A percentile compares a stretch with the other conserved stretches of the same genome.
Conservation (phyloP, 2,113 vertebrate genomes). For the Myotis yumanensis region DNA sequence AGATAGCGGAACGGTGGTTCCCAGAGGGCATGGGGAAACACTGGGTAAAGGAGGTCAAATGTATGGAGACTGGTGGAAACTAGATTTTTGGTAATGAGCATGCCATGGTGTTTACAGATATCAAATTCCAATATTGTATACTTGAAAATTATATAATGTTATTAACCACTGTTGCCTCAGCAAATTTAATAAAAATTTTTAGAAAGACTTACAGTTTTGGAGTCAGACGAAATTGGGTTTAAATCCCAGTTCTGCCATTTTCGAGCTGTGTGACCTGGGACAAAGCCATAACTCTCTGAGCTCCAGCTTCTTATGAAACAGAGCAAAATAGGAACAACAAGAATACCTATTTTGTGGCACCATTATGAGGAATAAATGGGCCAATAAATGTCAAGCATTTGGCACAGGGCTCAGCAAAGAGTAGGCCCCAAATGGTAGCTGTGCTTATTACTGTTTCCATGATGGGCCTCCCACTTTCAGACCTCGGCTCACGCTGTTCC, state of each 20-base stretch:
- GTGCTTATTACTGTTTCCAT: not conserved
- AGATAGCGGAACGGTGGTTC: not conserved
- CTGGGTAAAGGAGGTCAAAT: no score
- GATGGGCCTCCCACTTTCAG: fast-evolving
- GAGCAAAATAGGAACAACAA: not conserved
- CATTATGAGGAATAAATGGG: not conserved
- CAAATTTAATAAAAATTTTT: no score
- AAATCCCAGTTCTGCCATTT: not conserved
- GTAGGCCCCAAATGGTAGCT: not conserved
- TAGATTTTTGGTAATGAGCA: not conserved
- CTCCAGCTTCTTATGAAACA: not conserved
- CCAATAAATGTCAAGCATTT: not conserved
- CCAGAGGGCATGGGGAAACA: not conserved
- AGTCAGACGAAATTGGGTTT: not conserved
- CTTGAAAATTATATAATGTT: not conserved
- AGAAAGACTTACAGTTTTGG: not conserved
- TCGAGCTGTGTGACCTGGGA: not conserved
- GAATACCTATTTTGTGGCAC: not conserved
- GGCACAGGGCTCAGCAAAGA: not conserved
- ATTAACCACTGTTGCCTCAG: not conserved
- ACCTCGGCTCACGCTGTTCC: not conserved
- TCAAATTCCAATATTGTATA: not conserved
- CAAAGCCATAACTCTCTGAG: not conserved
- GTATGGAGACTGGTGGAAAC: not conserved
- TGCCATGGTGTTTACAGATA: no score